Evolutionary conservation across 2,113 vertebrate genomes (phyloP), one percentile per base, ranked within the genome.

Genomic region (Petroica traversi): DNA sequence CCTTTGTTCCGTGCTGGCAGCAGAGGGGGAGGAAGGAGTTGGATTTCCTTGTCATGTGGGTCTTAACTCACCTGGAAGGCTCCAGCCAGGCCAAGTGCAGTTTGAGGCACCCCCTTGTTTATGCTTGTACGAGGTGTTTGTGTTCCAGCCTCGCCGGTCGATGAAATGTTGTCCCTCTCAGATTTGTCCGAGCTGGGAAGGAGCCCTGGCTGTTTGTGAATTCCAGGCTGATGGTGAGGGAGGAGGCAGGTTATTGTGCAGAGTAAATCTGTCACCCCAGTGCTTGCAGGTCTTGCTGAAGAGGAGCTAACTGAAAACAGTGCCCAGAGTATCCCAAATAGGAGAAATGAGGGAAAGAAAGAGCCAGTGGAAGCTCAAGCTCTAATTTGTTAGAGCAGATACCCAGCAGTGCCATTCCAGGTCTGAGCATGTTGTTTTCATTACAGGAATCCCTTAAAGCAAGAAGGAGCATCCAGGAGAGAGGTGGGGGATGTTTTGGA

Each of bases 231-330:
- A 72, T 5, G 9, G 20, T 10, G 62, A 88, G 66, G 54, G 75
- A 62, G n/a, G 75, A 94, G 71, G 73, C 74, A 85, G 74, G 57
- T 95, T 93, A 79, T 73, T 83, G 91, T 24, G 25, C 69, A 41
- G 67, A 90, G 94, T 83, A 93, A 93, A 96, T 96, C 89, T 82
- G 78, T 93, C 94, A 90, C 46, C 71, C n/a, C 8, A 2, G 57
- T 1, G 6, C 66, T 79, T 11, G 52, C 8, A 6, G 75, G 51
- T 76, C 82, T 43, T 58, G 52, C 46, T 46, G 85, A 75, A 57
- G 62, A 33, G 2, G 36, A 91, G 62, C 69, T 66, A 11, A 34
- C 82, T 92, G 85, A 74, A 88, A 66, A 46, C n/a, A 29, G 6
- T 73, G 59, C 89, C 78, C n/a, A 57, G 48, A 81, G 49, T 59